These are phyloP conservation scores for Triplophysa tibetana DNA, from an alignment of 2,113 vertebrate species.

Conservation along the genomic window DNA sequence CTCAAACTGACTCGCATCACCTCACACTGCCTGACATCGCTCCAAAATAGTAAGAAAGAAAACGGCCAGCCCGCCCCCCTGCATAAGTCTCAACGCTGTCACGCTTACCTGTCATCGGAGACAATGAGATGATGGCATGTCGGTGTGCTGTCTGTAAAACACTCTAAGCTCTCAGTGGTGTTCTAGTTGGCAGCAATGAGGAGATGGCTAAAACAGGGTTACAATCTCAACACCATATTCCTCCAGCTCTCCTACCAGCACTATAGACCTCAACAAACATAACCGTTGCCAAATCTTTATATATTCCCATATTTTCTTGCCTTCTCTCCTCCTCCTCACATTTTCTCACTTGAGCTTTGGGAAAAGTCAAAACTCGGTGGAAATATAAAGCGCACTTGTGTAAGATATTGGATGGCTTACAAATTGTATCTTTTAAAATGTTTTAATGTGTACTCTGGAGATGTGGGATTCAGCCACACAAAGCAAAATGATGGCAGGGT, in stretches of 20 bases:
- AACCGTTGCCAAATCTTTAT: not conserved
- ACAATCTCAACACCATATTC: not conserved
- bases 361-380: not conserved
- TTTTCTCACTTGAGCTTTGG: slow-evolving; percentile 4
- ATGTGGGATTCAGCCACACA: slow-evolving; percentile 16
- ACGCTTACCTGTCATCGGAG: slow-evolving; percentile 15
- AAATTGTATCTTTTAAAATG: not conserved
- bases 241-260: not conserved
- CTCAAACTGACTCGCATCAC: not conserved
- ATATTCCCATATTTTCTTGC: slow-evolving; percentile 1
- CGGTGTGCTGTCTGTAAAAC: not conserved
- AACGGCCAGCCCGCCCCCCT: not conserved
- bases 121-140: slow-evolving; percentile 3
- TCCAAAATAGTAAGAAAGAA: not conserved
- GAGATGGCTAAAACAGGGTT: not conserved
- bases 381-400: not conserved
- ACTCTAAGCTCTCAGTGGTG: slow-evolving; percentile 18
- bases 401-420: not conserved
- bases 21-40: slow-evolving; percentile 8
- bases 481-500: slow-evolving; percentile 1
- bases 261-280: not conserved
- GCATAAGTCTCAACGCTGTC: slow-evolving; percentile 28
- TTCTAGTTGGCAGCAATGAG: slow-evolving; percentile 12
- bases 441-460: slow-evolving; percentile 13
- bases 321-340: slow-evolving; percentile 5